These are phyloP conservation scores for Halictus quadricinctus DNA, from an alignment of 2,888 invertebrate genomes.

Conservation along the genomic window DNA sequence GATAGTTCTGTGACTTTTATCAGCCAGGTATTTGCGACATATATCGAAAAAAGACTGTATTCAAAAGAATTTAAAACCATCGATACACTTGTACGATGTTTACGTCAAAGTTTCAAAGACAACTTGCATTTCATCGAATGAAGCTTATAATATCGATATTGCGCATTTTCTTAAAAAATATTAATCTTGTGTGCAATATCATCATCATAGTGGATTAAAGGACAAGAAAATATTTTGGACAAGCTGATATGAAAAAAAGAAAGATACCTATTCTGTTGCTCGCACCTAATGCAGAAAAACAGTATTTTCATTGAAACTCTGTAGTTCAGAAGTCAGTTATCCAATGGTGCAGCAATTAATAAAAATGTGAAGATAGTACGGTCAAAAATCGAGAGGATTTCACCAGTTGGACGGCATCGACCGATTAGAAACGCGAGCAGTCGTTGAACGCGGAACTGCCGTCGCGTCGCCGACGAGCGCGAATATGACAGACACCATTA, in stretches of 20 bases:
- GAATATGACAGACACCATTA: conserved; percentile 63
- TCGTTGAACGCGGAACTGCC: conserved; percentile 29
- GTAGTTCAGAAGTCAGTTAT: background rate
- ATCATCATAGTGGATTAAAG: too few species aligned
- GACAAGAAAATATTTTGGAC: too few species aligned
- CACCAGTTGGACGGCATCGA: background rate
- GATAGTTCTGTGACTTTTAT: too few species aligned
- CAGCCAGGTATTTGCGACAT: too few species aligned
- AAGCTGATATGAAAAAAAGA: background rate
- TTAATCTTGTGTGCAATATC: background rate
- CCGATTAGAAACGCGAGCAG: conserved; percentile 11
- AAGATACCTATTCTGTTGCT: background rate
- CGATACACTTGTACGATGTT: background rate
- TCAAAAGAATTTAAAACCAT: background rate
- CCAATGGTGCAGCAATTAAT: background rate
- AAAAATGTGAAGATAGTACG: background rate
- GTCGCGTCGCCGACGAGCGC: conserved; percentile 32
- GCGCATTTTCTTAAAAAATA: background rate
- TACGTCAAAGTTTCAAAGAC: too few species aligned
- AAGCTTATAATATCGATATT: too few species aligned
- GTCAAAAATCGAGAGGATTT: background rate
- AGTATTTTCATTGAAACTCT: background rate
- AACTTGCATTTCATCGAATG: too few species aligned
- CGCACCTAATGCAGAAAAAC: background rate
- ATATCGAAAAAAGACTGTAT: too few species aligned